phyloP scores from a whole-genome alignment of 1,140 invertebrate species.

The Neocloeon triangulifer region DNA sequence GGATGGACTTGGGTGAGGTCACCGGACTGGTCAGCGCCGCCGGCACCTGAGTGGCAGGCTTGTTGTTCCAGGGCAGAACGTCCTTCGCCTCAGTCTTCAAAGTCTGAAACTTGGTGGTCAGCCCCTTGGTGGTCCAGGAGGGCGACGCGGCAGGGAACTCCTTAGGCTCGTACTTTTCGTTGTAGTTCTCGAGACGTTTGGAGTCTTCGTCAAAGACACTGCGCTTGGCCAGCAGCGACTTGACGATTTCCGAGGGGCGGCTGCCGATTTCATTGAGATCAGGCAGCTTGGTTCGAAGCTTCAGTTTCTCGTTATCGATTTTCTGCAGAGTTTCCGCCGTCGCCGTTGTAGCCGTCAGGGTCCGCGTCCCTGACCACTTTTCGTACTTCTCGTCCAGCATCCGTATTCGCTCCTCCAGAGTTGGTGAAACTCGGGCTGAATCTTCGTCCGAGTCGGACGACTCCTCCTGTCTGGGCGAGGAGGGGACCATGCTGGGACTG shows the following conservation, averaged over 20 bases:
- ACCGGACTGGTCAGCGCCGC: too few relatives aligned
- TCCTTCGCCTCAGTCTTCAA: too few relatives aligned
- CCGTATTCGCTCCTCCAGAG: constrained; percentile 68
- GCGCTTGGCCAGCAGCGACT: constrained; percentile 70
- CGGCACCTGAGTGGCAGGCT: too few relatives aligned
- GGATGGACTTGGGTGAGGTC: too few relatives aligned
- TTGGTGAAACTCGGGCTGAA: constrained; percentile 10
- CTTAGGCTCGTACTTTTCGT: constrained; percentile 62
- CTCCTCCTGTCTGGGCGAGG: too few relatives aligned
- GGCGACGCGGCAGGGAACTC: constrained; percentile 19
- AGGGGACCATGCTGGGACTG: constrained; percentile 2
- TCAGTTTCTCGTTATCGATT: constrained; percentile 28
- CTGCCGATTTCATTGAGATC: constrained; percentile 46
- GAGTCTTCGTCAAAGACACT: constrained; percentile 92
- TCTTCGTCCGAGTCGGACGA: background rate
- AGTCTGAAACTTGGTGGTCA: background rate
- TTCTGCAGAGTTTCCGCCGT: constrained; percentile 30
- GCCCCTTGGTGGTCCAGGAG: constrained; percentile 2
- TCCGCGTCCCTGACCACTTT: constrained; percentile 54
- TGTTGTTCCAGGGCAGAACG: too few relatives aligned
- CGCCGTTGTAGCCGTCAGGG: constrained; percentile 25
- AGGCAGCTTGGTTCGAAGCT: too few relatives aligned
- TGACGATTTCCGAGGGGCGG: constrained; percentile 88
- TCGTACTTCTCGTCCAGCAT: constrained; percentile 80
- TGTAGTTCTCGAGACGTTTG: constrained; percentile 72